Evolutionary conservation across 2,113 vertebrate genomes (phyloP), one percentile per base, ranked within the genome.

Genomic region (Ptychochromis oligacanthus): DNA sequence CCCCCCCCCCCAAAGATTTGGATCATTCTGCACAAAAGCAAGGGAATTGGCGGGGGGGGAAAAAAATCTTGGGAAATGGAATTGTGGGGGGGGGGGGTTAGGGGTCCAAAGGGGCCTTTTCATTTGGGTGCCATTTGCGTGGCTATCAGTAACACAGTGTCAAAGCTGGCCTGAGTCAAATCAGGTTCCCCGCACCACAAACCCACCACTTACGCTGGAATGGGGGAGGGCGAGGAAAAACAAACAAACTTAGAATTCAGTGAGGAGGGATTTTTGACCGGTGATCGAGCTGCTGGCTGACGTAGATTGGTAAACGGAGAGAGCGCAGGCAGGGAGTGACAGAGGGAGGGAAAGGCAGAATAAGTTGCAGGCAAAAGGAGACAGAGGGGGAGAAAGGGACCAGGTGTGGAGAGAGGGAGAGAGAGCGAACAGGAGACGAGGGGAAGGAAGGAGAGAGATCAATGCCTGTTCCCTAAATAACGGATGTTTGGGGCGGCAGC

Each of bases 391-490:
- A 49, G 38, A 49, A 7, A 26, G 52, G 22, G 59, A 81, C 81
- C 82, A 89, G 87, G 89, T 87, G 84, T 86, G 36, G 61, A 34
- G 28, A 17, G 59, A 72, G 76, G 36, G 59, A 65, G 60, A 31
- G 28, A 61, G 65, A 84, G 77, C 59, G 54, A 82, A 57, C 61
- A 56, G 8, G 36, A 90, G 61, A 75, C 60, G 24, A 61, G 43
- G 46, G 40, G 52, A 82, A 74, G 34, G 38, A 65, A 77, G 64
- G n/a, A 55, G 58, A 24, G 74, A 91, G 90, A 95, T 95, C 91
- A 93, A 92, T 94, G 89, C 61, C 86, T 88, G 67, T 75, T 91
- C 82, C 89, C 86, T 92, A 86, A 94, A 93, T 92, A 95, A 93
- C 90, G 83, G 90, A 93, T 95, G 91, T 96, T 93, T 91, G 81